These are phyloP conservation scores for Chrysodeixis includens DNA, from an alignment of 2,888 invertebrate species.

Conservation along the genomic window DNA sequence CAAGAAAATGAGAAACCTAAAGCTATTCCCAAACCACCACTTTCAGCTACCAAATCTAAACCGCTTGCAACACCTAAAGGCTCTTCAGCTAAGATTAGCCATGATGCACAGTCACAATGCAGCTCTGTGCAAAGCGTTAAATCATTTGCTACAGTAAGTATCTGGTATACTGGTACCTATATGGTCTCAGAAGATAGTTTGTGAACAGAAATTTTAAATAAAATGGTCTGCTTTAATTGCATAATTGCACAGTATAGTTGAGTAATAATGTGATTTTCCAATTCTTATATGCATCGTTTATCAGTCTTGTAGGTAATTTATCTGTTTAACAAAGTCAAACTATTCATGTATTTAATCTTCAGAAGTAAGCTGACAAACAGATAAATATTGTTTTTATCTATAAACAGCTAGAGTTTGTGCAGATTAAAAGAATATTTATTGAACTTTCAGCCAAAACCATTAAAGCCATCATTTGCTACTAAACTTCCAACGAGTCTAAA, in stretches of 20 bases:
- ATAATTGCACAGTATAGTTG: no score
- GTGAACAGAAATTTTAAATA: no score
- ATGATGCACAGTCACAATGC: conserved; percentile 77
- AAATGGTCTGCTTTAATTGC: no score
- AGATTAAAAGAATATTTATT: background rate
- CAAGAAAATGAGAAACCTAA: conserved; percentile 65
- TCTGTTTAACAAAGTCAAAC: no score
- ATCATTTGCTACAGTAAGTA: conserved; percentile 82
- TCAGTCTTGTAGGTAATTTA: no score
- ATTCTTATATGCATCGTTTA: no score
- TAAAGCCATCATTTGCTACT: conserved; percentile 59
- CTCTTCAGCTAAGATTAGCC: conserved; percentile 59
- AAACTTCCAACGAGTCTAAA: conserved; percentile 69
- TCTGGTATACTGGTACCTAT: background rate
- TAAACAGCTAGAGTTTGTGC: no score
- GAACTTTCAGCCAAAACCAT: conserved; percentile 75
- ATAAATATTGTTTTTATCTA: no score
- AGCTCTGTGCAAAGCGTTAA: conserved; percentile 76
- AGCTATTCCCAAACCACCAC: conserved; percentile 44
- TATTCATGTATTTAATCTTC: no score
- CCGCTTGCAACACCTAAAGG: conserved; percentile 31
- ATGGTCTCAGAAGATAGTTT: background rate
- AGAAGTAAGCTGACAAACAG: no score
- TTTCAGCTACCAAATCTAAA: conserved; percentile 54
- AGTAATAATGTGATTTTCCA: no score